Evolutionary conservation across 2,888 invertebrate species (phyloP).

Genomic region (Tortricodes alternella): DNA sequence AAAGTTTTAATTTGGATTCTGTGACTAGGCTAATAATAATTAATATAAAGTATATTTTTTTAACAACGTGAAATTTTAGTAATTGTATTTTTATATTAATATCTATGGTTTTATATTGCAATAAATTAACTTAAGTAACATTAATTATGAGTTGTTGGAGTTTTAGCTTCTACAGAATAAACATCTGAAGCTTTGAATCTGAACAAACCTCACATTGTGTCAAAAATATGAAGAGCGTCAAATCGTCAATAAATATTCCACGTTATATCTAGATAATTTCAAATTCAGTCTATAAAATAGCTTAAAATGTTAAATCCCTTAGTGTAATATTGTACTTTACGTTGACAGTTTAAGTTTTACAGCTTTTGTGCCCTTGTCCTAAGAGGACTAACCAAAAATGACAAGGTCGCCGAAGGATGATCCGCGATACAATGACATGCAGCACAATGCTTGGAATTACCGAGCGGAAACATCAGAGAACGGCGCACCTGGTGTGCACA

Average conservation of each 20-base stretch:
- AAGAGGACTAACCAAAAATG: constrained; percentile 69
- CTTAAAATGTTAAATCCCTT: constrained; percentile 65
- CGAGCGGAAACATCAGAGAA: constrained; percentile 66
- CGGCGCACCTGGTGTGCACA: constrained; percentile 60
- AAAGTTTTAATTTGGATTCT: neutral
- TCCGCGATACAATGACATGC: constrained; percentile 71
- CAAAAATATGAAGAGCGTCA: constrained; percentile 57
- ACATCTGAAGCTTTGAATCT: neutral
- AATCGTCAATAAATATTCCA: constrained; percentile 68
- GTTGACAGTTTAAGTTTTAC: constrained; percentile 39
- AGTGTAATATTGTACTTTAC: constrained; percentile 47
- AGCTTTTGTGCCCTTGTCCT: constrained; percentile 39
- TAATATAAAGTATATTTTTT: neutral
- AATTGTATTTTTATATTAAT: neutral
- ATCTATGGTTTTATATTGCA: neutral
- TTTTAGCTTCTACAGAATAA: neutral
- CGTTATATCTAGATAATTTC: constrained; percentile 56
- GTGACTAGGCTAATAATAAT: neutral
- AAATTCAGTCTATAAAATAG: constrained; percentile 45
- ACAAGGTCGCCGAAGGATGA: constrained; percentile 80
- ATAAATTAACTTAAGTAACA: neutral
- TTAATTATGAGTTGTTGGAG: neutral
- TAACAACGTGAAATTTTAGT: neutral
- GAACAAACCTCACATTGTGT: constrained; percentile 31
- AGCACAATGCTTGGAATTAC: constrained; percentile 76